These are phyloP conservation scores for Pollenia griseotomentosa DNA, from an alignment of 2,888 invertebrate species.

Conservation along the genomic window DNA sequence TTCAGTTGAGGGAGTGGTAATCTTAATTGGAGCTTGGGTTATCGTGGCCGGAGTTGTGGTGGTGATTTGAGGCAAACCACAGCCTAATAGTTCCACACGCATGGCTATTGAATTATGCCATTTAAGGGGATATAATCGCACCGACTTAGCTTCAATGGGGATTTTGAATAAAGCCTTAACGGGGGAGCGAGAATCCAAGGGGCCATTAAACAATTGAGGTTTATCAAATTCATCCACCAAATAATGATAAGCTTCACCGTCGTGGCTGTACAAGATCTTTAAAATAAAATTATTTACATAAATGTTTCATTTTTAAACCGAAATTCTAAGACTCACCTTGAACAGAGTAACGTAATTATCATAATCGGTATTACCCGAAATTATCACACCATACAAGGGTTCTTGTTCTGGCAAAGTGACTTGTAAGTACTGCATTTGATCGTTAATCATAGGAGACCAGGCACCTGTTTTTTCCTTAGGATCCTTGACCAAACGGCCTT, in stretches of 20 bases:
- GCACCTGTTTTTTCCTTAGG: constrained; percentile 84
- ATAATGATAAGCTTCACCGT: constrained; percentile 87
- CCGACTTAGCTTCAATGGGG: constrained; percentile 90
- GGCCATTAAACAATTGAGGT: constrained; percentile 90
- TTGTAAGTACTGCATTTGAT: constrained; percentile 89
- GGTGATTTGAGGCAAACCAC: constrained; percentile 81
- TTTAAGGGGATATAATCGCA: constrained; percentile 90
- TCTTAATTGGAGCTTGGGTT: constrained; percentile 10
- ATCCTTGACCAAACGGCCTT: constrained; percentile 85
- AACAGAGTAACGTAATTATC: constrained; percentile 92
- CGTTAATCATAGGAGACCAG: constrained; percentile 88
- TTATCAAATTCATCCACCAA: constrained; percentile 85
- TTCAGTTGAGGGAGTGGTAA: constrained; percentile 52
- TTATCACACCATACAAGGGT: constrained; percentile 89
- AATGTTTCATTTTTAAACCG: neutral
- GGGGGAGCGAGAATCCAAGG: constrained; percentile 86
- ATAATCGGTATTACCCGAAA: constrained; percentile 89
- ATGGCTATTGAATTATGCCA: constrained; percentile 90
- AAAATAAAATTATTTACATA: neutral
- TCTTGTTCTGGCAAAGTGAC: constrained; percentile 87
- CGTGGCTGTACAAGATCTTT: constrained; percentile 87
- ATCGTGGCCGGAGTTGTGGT: constrained; percentile 33
- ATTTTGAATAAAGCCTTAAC: constrained; percentile 88
- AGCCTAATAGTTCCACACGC: constrained; percentile 91
- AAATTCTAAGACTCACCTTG: constrained; percentile 81